Evolutionary conservation across 2,113 vertebrate species (phyloP).

Genomic region (Cynoglossus semilaevis): DNA sequence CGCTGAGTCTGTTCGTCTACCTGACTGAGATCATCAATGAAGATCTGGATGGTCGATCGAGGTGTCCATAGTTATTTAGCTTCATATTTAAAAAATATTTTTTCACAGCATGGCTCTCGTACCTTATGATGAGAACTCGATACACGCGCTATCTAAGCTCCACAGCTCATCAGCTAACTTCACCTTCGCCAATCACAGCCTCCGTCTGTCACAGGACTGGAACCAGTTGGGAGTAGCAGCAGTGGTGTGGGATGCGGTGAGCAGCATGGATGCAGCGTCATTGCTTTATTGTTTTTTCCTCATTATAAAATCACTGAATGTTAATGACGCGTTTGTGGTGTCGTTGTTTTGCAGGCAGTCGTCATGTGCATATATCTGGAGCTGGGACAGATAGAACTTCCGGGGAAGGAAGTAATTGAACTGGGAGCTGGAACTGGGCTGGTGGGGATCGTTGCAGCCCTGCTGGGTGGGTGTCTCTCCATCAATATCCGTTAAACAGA

Average conservation of each 20-base stretch:
- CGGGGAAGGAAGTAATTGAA: constrained; percentile 81
- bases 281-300: no score
- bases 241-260: constrained; percentile 94
- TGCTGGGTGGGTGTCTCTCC: constrained; percentile 81
- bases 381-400: constrained; percentile 78
- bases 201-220: constrained; percentile 89
- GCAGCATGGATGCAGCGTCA: constrained; percentile 18
- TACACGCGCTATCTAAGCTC: constrained; percentile 79
- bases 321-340: no score
- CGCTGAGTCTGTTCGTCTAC: background rate
- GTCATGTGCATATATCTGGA: constrained; percentile 90
- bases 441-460: constrained; percentile 89
- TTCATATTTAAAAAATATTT: no score
- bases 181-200: constrained; percentile 77
- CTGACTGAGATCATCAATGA: background rate
- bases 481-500: background rate
- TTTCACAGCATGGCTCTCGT: constrained; percentile 84
- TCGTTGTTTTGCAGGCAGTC: constrained; percentile 80
- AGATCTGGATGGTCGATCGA: background rate
- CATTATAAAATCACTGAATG: no score
- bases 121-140: constrained; percentile 76
- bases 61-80: no score
- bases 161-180: constrained; percentile 80
- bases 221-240: constrained; percentile 88
- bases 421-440: constrained; percentile 94